These are phyloP conservation scores for Andrena chrysosceles DNA, from an alignment of 2,888 invertebrate genomes.

Conservation along the genomic window DNA sequence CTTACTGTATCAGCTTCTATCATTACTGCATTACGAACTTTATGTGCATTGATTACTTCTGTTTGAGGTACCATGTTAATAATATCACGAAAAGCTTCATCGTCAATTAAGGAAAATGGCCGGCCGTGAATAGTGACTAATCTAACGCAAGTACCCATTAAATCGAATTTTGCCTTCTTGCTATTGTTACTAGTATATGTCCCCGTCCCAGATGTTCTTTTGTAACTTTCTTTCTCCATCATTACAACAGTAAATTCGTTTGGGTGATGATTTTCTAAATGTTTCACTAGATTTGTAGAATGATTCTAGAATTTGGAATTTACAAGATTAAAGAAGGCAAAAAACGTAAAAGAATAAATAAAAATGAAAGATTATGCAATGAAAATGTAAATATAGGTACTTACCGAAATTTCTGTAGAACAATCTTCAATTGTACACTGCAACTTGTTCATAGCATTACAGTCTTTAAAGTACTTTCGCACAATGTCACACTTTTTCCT, in stretches of 20 bases:
- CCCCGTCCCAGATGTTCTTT: background rate
- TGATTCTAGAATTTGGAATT: background rate
- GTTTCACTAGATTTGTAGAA: background rate
- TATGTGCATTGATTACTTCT: constrained; percentile 1
- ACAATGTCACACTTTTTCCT: too few relatives aligned
- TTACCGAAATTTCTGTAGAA: background rate
- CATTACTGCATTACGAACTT: background rate
- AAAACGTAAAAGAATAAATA: background rate
- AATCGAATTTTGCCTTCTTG: background rate
- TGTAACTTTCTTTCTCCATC: background rate
- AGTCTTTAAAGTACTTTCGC: too few relatives aligned
- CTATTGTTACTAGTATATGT: background rate
- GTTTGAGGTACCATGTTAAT: background rate
- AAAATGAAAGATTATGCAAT: too few relatives aligned
- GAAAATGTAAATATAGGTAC: too few relatives aligned
- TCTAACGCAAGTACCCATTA: background rate
- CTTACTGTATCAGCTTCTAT: background rate
- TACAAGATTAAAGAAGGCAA: too few relatives aligned
- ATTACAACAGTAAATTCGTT: background rate
- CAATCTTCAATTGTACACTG: background rate
- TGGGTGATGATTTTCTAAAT: background rate
- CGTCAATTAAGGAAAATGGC: background rate
- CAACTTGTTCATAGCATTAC: background rate
- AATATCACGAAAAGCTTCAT: background rate
- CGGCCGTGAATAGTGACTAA: too few relatives aligned